Base-by-base conservation (phyloP, 2,113 vertebrate genomes). In the Plectropomus leopardus region DNA sequence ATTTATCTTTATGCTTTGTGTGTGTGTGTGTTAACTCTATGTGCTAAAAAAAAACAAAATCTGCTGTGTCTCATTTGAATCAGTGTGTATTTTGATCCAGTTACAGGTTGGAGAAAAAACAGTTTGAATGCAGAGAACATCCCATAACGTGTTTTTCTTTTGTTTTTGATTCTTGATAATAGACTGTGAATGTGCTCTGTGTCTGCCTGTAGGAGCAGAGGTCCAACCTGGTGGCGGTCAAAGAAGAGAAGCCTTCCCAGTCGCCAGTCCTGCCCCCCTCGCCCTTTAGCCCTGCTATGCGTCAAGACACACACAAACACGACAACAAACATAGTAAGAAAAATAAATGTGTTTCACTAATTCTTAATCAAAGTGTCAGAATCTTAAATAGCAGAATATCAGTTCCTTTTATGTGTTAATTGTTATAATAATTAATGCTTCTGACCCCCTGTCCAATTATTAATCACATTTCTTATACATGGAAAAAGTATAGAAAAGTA, bases 221-320 rank as follows among this genome's bases (percentile, higher is more conserved):
- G 81, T 94, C 96, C 94, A 85, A 94, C 95, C 72, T 93, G 88
- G 88, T 86, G 9, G 90, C 76, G 42, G 92, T 95, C 53, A 97
- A 97, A 87, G 96, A 97, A 77, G 97, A 97, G 81, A 97, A 97
- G 91, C 94, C 76, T 8, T 76, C 94, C 65, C 92, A 94, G 28
- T 97, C 97, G 0, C 96, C 97, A 0, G 95, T 95, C 71, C 88
- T 96, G 75, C 94, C 96, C 50, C 95, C 93, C 1, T 96, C 96
- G 30, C 92, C 96, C 24, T 97, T 97, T 92, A 97, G 95, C 50
- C 95, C 96, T 10, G 91, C 93, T 0, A 60, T 95, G 58, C 94
- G 95, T 58, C 95, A 93, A n/a, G 96, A 97, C 16, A 88, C 95
- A 26, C 94, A 95, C 3, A 97, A 98, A 75, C 93, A 93, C 36